phyloP scores from a whole-genome alignment of 2,888 invertebrate species.

The Drosophila niveifrons region DNA sequence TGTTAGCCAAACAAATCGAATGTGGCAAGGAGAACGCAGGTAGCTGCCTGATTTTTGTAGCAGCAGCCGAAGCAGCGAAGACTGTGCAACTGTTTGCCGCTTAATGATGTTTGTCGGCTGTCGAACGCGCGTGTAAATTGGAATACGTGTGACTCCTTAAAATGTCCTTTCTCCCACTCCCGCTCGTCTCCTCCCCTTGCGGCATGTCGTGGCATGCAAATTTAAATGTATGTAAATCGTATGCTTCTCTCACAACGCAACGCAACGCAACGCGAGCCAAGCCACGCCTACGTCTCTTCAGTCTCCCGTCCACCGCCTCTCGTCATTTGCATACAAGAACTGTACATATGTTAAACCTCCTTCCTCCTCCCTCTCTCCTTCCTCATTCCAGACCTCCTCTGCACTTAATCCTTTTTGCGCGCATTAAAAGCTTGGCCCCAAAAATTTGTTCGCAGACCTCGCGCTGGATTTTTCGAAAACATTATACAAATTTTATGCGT shows the following conservation, averaged over 20 bases:
- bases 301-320: constrained; percentile 26
- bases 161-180: neutral
- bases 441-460: constrained; percentile 55
- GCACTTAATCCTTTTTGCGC: constrained; percentile 72
- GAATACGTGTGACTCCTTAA: constrained; percentile 57
- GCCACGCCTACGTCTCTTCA: constrained; percentile 52
- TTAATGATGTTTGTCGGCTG: constrained; percentile 73
- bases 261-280: constrained; percentile 2
- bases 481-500: constrained; percentile 67
- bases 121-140: constrained; percentile 69
- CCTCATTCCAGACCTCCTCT: neutral
- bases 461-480: constrained; percentile 52
- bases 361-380: neutral
- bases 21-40: neutral
- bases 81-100: constrained; percentile 43
- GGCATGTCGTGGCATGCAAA: constrained; percentile 59
- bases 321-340: constrained; percentile 62
- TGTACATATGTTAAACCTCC: constrained; percentile 59
- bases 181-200: neutral
- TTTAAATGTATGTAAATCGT: constrained; percentile 75
- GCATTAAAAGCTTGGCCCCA: constrained; percentile 71
- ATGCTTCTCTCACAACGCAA: constrained; percentile 58
- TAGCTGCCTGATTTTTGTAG: constrained; percentile 11
- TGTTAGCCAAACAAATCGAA: constrained; percentile 44
- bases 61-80: too few relatives aligned